Evolutionary conservation across 2,797 vertebrate genomes (phyloP).

Genomic region (Thunnus albacares): DNA sequence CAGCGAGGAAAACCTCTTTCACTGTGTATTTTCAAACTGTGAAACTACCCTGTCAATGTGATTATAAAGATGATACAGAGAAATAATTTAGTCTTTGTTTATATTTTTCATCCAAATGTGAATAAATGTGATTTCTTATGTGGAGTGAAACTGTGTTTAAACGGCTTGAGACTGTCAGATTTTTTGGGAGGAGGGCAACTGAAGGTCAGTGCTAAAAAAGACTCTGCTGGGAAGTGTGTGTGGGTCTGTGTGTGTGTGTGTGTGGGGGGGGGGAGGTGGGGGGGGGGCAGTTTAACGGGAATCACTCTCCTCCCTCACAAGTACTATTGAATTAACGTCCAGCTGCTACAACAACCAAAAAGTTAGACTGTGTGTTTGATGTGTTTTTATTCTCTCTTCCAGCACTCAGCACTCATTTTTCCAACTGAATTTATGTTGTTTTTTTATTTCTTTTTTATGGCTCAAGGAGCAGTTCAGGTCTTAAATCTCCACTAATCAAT

Average conservation of each 20-base stretch:
- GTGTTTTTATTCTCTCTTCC: not conserved
- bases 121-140: not conserved
- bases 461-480: too few species aligned
- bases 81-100: too few species aligned
- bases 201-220: slow-evolving; percentile 15
- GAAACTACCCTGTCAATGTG: too few species aligned
- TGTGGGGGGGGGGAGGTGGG: not conserved
- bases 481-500: too few species aligned
- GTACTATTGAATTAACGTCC: slow-evolving; percentile 7
- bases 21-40: too few species aligned
- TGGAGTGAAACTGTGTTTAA: not conserved
- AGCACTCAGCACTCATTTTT: too few species aligned
- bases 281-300: slow-evolving; percentile 14
- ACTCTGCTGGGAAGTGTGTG: slow-evolving; percentile 17
- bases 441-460: not conserved
- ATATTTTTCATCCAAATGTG: too few species aligned
- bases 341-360: slow-evolving; percentile 8
- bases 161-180: too few species aligned
- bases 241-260: not conserved
- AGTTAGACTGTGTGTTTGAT: not conserved
- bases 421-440: too few species aligned
- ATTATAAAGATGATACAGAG: too few species aligned
- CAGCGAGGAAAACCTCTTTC: too few species aligned
- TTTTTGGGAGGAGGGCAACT: not conserved
- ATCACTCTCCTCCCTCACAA: slow-evolving; percentile 13